Base-by-base conservation (phyloP, 1,140 invertebrate species). In the Drosophila teissieri region DNA sequence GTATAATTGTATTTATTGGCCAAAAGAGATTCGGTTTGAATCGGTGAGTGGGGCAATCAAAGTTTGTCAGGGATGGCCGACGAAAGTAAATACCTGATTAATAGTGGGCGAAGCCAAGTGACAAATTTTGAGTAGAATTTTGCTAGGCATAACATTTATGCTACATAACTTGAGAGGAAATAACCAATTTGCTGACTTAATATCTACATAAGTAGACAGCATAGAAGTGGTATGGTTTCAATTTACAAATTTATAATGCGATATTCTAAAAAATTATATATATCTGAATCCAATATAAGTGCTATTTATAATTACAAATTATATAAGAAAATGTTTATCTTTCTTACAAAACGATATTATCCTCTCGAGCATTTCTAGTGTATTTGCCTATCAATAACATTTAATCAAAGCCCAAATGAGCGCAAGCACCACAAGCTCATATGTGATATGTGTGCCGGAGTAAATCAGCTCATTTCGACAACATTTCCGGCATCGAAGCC, bases 401-500 rank as follows among this genome's bases (percentile, higher is more conserved):
- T 82, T 82, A 88, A 86, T 86, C 82, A 88, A 86, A 73, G 49
- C 62, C 62, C 60, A 75, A 72, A 68, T 61, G 63, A 34, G 46
- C 36, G 34, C 49, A 46, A 19, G 48, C 34, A 65, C 62, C 80
- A 63, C 60, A 79, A 58, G 49, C 49, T 74, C 39, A 37, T 51
- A 17, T 53, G 73, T 37, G 56, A 74, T 42, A 27, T 48, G 45
- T 70, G 60, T 63, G 49, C 62, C 78, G 48, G 24, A 55, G 65
- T 68, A 79, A 80, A 84, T 84, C 82, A 75, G 82, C 73, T 89
- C 84, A 77, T 89, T 89, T 89, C 84, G 64, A 72, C 84, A 89
- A 89, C 84, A 88, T 88, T 84, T 88, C 84, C 84, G 84, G 84
- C 77, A 78, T 72, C 76, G 82, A 78, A 80, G 73, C 80, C 84